Conservation (phyloP, 2,797 vertebrate species). For the Pitangus sulphuratus region DNA sequence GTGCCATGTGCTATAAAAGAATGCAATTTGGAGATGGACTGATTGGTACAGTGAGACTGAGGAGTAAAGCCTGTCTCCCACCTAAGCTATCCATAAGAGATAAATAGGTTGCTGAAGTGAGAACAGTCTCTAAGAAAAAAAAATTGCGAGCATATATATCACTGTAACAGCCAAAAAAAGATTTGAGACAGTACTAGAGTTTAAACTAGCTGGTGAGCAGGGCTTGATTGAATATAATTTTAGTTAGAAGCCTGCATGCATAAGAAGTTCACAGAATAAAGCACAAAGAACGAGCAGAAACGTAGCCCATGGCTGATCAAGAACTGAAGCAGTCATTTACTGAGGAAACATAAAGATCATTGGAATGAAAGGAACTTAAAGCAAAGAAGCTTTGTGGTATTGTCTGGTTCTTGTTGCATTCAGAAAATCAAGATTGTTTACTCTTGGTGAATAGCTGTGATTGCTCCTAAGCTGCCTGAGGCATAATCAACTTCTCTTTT, state of each 20-base stretch:
- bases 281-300: background rate
- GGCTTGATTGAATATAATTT: background rate
- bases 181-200: background rate
- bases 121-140: background rate
- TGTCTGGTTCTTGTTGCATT: background rate
- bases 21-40: background rate
- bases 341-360: background rate
- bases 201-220: background rate
- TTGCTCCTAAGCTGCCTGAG: background rate
- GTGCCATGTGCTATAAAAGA: fast-evolving
- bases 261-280: background rate
- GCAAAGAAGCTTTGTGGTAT: background rate
- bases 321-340: background rate
- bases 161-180: background rate
- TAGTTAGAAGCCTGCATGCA: background rate
- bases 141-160: background rate
- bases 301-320: background rate
- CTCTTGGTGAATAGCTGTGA: background rate
- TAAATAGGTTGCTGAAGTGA: background rate
- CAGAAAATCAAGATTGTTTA: background rate
- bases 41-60: background rate
- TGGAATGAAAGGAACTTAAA: background rate
- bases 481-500: background rate
- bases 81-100: background rate
- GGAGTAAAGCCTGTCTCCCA: background rate